phyloP scores from a whole-genome alignment of 2,797 vertebrate genomes.

The Acrossocheilus fasciatus region DNA sequence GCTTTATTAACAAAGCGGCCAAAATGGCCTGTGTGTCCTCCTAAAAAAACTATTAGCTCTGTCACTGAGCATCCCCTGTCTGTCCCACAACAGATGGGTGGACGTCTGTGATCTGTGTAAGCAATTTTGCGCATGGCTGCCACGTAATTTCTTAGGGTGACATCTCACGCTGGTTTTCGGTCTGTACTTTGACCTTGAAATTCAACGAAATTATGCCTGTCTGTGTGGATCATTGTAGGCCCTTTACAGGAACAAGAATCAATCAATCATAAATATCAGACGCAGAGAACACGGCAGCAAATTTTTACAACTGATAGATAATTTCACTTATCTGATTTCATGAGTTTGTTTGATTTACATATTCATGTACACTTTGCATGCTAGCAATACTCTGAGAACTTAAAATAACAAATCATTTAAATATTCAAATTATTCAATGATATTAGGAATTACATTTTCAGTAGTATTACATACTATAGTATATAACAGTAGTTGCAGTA shows the following conservation, averaged over 20 bases:
- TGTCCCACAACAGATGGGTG: slow-evolving; percentile 77
- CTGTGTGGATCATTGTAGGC: slow-evolving; percentile 63
- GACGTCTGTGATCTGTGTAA: slow-evolving; percentile 83
- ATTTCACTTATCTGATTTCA: slow-evolving; percentile 4
- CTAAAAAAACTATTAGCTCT: slow-evolving; percentile 77
- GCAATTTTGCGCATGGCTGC: slow-evolving; percentile 87
- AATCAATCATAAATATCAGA: slow-evolving; percentile 23
- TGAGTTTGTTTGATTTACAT: neutral
- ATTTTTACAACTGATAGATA: neutral
- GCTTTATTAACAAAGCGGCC: slow-evolving; percentile 74
- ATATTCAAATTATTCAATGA: neutral
- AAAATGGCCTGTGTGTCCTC: slow-evolving; percentile 67
- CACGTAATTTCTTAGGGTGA: slow-evolving; percentile 82
- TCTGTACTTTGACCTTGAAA: slow-evolving; percentile 85
- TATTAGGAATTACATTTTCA: neutral
- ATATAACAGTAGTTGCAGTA: too few species aligned
- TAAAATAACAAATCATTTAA: neutral
- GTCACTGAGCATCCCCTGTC: slow-evolving; percentile 71
- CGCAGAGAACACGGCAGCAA: neutral
- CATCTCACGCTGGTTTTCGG: slow-evolving; percentile 81
- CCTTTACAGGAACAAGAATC: slow-evolving; percentile 43
- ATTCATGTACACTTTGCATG: neutral
- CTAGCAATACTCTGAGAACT: neutral
- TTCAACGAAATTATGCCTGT: slow-evolving; percentile 77
- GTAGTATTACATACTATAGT: too few species aligned